These are phyloP conservation scores for Fulica atra DNA, from an alignment of 2,113 vertebrate species.

Conservation along the genomic window DNA sequence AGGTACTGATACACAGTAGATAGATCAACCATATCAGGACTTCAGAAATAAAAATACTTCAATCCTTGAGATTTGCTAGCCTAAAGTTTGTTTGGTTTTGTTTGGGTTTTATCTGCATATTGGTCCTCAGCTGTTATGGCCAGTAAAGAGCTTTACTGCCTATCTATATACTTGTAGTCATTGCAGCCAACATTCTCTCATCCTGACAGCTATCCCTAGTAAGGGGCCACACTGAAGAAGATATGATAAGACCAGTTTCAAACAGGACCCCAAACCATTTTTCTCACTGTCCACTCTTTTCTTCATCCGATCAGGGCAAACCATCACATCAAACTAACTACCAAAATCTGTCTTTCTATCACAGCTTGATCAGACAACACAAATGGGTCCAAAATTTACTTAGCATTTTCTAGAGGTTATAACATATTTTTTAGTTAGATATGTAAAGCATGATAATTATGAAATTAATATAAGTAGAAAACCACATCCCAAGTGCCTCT, in stretches of 20 bases:
- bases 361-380: background rate
- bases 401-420: background rate
- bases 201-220: background rate
- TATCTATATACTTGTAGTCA: background rate
- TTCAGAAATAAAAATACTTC: no score
- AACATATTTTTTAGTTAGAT: background rate
- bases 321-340: background rate
- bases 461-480: background rate
- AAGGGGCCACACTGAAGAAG: background rate
- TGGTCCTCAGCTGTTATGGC: no score
- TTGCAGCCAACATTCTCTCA: fast-evolving
- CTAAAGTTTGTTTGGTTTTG: no score
- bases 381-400: background rate
- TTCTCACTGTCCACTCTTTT: background rate
- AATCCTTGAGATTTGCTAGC: no score
- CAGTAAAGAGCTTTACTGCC: background rate
- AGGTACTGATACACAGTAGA: no score
- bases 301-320: background rate
- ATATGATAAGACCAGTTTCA: background rate
- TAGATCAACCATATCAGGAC: no score
- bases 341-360: background rate
- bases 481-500: background rate
- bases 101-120: no score
- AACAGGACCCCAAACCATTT: background rate
- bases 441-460: background rate